A percentile compares a stretch with the other conserved stretches of the same genome.
These are phyloP conservation scores for Iphiclides podalirius DNA, from an alignment of 2,888 invertebrate genomes.

Conservation along the genomic window DNA sequence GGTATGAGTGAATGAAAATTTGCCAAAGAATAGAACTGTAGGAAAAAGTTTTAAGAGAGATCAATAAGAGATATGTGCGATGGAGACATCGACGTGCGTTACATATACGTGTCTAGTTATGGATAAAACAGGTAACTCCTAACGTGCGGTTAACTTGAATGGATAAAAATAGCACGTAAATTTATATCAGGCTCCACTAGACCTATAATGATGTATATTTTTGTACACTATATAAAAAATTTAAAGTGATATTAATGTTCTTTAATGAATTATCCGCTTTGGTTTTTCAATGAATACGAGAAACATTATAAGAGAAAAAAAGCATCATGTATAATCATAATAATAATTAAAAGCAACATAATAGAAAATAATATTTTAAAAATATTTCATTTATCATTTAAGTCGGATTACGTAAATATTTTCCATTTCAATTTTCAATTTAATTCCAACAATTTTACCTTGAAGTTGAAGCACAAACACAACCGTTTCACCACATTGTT, in stretches of 20 bases:
- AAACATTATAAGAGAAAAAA: too few relatives aligned
- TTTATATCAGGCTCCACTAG: not conserved
- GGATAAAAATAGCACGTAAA: conserved; percentile 8
- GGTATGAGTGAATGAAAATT: too few relatives aligned
- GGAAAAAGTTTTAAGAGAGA: conserved; percentile 9
- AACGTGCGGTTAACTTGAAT: conserved; percentile 14
- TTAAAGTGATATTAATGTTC: too few relatives aligned
- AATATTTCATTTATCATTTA: conserved; percentile 13
- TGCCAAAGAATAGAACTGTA: too few relatives aligned
- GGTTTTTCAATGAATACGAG: too few relatives aligned
- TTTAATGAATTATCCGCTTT: too few relatives aligned
- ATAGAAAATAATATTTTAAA: conserved; percentile 3
- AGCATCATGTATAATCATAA: not conserved
- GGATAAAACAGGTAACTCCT: conserved; percentile 1
- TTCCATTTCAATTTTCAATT: too few relatives aligned
- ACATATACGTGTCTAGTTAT: conserved; percentile 9
- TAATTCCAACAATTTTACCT: too few relatives aligned
- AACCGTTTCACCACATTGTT: not conserved
- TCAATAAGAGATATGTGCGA: conserved; percentile 23
- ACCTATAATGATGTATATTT: not conserved
- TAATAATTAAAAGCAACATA: not conserved
- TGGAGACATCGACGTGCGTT: conserved; percentile 13
- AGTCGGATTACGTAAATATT: too few relatives aligned
- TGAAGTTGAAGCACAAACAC: too few relatives aligned
- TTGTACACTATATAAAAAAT: not conserved